Conservation (phyloP, 2,888 invertebrate species). For the Parnassius orleans region DNA sequence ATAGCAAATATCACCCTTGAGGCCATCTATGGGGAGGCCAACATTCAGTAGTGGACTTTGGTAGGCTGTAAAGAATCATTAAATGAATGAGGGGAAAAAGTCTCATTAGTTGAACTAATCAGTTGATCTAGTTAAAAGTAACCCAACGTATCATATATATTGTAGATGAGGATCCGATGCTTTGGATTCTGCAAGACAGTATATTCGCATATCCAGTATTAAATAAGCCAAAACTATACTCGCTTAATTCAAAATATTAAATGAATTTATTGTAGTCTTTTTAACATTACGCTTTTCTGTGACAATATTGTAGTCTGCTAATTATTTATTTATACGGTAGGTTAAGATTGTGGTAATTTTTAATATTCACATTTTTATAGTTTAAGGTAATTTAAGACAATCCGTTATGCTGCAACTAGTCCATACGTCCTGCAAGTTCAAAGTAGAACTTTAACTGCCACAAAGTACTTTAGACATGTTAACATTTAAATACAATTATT, state of each 20-base stretch:
- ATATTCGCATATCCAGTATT: conserved; percentile 41
- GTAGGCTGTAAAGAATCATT: too few species aligned
- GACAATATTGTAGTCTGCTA: conserved; percentile 63
- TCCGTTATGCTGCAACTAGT: conserved; percentile 6
- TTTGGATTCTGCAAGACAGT: conserved; percentile 3
- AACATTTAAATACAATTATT: too few species aligned
- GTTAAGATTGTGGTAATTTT: conserved; percentile 10
- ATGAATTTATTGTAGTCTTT: conserved; percentile 25
- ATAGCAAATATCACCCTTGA: too few species aligned
- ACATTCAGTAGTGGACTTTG: too few species aligned
- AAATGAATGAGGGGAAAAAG: too few species aligned
- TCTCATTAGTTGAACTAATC: too few species aligned
- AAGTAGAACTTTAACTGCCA: conserved; percentile 2
- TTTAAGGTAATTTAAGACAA: conserved; percentile 15
- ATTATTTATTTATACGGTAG: conserved; percentile 31
- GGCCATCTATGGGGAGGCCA: too few species aligned
- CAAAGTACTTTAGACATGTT: too few species aligned
- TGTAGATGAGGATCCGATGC: not conserved
- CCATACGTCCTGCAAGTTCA: conserved; percentile 16
- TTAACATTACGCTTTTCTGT: conserved; percentile 54
- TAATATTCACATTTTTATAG: not conserved
- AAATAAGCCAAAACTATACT: conserved; percentile 41
- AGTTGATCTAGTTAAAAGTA: too few species aligned
- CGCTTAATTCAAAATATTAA: conserved; percentile 29
- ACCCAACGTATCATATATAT: too few species aligned